Conservation (phyloP, 92 coral and sea anemone species). For the Porites evermanni region DNA sequence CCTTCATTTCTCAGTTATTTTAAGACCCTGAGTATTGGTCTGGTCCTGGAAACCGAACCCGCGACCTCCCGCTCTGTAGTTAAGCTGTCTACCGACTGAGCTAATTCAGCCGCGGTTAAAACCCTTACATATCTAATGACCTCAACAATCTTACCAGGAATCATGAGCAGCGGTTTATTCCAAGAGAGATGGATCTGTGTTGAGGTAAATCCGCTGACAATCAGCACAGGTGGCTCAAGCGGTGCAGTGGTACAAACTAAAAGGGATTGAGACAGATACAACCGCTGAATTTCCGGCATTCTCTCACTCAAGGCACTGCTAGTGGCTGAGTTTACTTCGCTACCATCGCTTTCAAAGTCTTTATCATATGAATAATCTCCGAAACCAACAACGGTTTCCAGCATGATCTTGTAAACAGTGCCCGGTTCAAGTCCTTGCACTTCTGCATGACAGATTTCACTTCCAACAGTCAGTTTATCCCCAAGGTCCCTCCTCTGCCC, state of each 20-base stretch:
- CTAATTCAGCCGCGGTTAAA: too few relatives aligned
- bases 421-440: slow-evolving; percentile 80
- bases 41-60: too few relatives aligned
- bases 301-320: slow-evolving; percentile 48
- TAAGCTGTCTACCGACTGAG: too few relatives aligned
- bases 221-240: slow-evolving; percentile 74
- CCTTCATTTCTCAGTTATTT: too few relatives aligned
- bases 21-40: too few relatives aligned
- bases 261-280: slow-evolving; percentile 66
- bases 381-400: slow-evolving; percentile 67
- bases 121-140: not conserved
- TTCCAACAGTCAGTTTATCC: slow-evolving; percentile 44
- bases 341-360: slow-evolving; percentile 59
- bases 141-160: slow-evolving; percentile 54
- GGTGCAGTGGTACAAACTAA: slow-evolving; percentile 71
- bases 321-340: slow-evolving; percentile 41
- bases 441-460: slow-evolving; percentile 44
- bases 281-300: slow-evolving; percentile 32
- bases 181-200: slow-evolving; percentile 75
- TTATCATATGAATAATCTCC: slow-evolving; percentile 54
- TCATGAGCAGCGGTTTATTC: slow-evolving; percentile 67
- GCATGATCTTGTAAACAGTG: slow-evolving; percentile 59
- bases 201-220: slow-evolving; percentile 69
- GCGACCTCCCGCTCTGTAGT: too few relatives aligned
- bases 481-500: slow-evolving; percentile 43